These are phyloP conservation scores for Protodeltote pygarga DNA, from an alignment of 2,888 invertebrate genomes.

Conservation along the genomic window DNA sequence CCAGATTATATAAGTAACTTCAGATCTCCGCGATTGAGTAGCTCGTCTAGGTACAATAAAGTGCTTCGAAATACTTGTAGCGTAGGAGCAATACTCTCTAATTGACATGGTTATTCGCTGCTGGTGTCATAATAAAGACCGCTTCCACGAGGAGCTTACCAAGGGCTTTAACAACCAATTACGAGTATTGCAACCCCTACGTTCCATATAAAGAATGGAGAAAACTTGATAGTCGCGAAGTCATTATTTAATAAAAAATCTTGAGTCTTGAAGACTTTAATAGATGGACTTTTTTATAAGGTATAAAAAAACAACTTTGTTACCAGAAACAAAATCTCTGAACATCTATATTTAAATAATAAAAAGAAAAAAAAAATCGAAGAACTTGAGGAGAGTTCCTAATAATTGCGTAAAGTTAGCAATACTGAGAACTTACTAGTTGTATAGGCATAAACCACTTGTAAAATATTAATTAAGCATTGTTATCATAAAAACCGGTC, in stretches of 20 bases:
- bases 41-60: no score
- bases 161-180: slow-evolving; percentile 22
- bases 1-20: no score
- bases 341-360: no score
- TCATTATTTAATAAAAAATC: slow-evolving; percentile 11
- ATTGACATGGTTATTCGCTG: slow-evolving; percentile 8
- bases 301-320: no score
- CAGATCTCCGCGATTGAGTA: no score
- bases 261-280: no score
- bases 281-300: no score
- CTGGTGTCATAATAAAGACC: slow-evolving; percentile 26
- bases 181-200: slow-evolving; percentile 10
- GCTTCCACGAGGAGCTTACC: slow-evolving; percentile 11
- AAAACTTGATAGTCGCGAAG: slow-evolving; percentile 7
- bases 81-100: slow-evolving; percentile 1
- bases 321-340: no score
- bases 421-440: slow-evolving; percentile 20
- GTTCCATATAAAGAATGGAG: slow-evolving; percentile 26
- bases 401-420: no score
- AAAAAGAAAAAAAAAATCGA: no score
- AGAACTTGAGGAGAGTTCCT: no score
- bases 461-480: slow-evolving; percentile 58
- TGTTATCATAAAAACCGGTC: slow-evolving; percentile 58
- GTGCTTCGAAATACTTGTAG: background rate
- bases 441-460: no score